Evolutionary conservation across 2,113 vertebrate species (phyloP), one percentile per base, ranked within the genome.

Genomic region (Calidris pygmaea): DNA sequence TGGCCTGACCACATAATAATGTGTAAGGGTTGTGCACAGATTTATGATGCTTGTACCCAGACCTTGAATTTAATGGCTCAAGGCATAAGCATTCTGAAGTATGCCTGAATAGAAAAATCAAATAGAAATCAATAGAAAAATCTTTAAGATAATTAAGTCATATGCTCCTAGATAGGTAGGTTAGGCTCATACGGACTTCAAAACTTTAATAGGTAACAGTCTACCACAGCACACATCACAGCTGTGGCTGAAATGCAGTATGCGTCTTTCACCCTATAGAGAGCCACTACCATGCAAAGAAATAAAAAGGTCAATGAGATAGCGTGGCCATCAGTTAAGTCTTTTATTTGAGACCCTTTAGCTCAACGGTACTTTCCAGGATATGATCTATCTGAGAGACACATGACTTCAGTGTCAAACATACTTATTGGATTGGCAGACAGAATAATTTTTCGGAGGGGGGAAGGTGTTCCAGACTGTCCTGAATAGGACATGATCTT

Each of bases 381-480:
- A 37, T 65, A 47, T 20, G 15, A 8, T 27, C 41, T 81, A 37
- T 27, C 41, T 81, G 37, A 70, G 41, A 73, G 41, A 73, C 34
- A 81, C 19, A 45, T 90, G 5, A 29, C 75, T 82, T 72, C n/a
- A 50, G 10, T 47, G 14, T 63, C 52, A 88, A 23, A 55, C 50
- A 47, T 30, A 48, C 5, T 45, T 52, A 68, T 14, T 58, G 29
- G 10, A 50, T 37, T 65, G 32, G 27, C 22, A 48, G 53, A 65
- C 14, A 58, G 41, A 74, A 55, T 10, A 82, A 24, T 12, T 22
- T 47, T 47, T 47, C 4, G 41, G 14, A 3, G n/a, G 30, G 10
- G 6, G 47, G 14, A 5, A 7, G 15, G 22, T 45, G 12, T 27
- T 58, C 41, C 34, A 66, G 74, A 62, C 3, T 1, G 0, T 7